Evolutionary conservation across 2,797 vertebrate species (phyloP).

Genomic region (Chaunax sp.): DNA sequence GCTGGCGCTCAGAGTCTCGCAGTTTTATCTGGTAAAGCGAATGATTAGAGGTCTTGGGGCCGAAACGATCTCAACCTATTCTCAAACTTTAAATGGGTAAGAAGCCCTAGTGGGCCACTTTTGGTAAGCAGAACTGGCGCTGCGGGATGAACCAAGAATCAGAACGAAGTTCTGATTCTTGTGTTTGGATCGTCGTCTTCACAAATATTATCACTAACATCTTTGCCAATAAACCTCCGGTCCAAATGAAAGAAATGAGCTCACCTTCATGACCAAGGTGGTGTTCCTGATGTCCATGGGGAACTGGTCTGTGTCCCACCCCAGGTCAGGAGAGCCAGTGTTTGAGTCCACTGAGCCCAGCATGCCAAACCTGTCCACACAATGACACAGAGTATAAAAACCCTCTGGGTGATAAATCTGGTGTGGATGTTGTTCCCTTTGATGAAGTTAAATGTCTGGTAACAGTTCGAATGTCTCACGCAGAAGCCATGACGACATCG

Average conservation of each 20-base stretch:
- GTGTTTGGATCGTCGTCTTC: no score
- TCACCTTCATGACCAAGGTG: slow-evolving; percentile 81
- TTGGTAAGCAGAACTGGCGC: no score
- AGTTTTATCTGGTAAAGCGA: no score
- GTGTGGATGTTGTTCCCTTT: not conserved
- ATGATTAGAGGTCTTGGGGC: no score
- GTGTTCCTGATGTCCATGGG: slow-evolving; percentile 81
- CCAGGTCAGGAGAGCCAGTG: slow-evolving; percentile 79
- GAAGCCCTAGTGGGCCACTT: no score
- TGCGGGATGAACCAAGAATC: no score
- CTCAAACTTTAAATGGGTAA: no score
- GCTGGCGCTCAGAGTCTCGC: no score
- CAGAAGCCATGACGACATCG: slow-evolving; percentile 76
- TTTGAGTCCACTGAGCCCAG: slow-evolving; percentile 81
- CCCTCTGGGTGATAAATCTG: not conserved
- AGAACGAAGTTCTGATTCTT: no score
- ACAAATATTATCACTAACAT: not conserved
- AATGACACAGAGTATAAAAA: slow-evolving; percentile 2
- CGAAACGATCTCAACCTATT: no score
- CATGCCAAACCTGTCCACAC: slow-evolving; percentile 76
- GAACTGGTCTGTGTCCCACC: slow-evolving; percentile 82
- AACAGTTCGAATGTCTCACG: slow-evolving; percentile 39
- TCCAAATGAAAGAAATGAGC: not conserved
- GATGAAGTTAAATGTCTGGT: not conserved
- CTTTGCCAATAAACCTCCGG: not conserved